phyloP scores from a whole-genome alignment of 2,797 vertebrate species.

The Crax fasciolata region DNA sequence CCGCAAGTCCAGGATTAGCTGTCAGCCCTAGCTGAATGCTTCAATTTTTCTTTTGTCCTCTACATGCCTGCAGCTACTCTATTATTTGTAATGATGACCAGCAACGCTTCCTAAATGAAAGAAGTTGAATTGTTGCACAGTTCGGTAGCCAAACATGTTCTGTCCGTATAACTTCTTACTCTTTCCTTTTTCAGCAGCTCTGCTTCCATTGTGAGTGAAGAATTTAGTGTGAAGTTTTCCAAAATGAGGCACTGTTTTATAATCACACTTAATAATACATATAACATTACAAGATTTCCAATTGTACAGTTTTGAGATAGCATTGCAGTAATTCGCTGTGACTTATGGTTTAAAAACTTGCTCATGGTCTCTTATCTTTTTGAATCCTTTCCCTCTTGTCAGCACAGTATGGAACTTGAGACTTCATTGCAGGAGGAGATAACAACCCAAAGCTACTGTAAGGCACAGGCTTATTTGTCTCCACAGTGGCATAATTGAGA shows the following conservation, averaged over 20 bases:
- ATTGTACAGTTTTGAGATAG: not conserved
- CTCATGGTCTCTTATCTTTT: not conserved
- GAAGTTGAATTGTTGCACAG: not conserved
- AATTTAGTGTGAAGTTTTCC: not conserved
- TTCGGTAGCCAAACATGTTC: not conserved
- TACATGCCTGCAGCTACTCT: rapidly evolving
- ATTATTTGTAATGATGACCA: not conserved
- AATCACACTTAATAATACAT: not conserved
- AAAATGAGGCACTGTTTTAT: not conserved
- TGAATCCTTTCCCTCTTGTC: not conserved
- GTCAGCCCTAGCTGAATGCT: not conserved
- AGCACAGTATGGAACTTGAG: not conserved
- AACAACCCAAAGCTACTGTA: not conserved
- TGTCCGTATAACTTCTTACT: not conserved
- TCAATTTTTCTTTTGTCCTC: not conserved
- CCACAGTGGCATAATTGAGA: not conserved
- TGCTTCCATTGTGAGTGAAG: not conserved
- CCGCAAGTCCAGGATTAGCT: not conserved
- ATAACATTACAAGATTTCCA: not conserved
- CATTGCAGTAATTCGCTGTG: not conserved
- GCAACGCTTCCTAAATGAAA: not conserved
- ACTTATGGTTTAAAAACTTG: not conserved
- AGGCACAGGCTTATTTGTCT: not conserved
- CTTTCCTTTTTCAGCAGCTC: not conserved
- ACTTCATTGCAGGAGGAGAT: not conserved